Conservation (phyloP, 2,113 vertebrate genomes). For the Otocyon megalotis region DNA sequence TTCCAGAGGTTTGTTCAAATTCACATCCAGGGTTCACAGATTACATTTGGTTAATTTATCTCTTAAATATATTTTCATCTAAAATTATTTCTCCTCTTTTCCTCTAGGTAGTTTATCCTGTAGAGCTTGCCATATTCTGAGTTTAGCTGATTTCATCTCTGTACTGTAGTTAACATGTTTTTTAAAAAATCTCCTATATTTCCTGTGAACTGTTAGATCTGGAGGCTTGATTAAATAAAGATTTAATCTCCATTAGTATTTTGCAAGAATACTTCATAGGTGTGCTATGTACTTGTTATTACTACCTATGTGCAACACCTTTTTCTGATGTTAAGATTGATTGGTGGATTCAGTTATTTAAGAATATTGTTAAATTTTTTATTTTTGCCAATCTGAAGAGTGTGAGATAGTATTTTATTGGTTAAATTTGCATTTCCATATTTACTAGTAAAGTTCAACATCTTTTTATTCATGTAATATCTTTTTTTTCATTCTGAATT, state of each 20-base stretch:
- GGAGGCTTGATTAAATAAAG: constrained; percentile 33
- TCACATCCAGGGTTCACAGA: not conserved
- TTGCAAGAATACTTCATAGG: not conserved
- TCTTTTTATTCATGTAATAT: constrained; percentile 30
- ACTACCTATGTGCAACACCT: not conserved
- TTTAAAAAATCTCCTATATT: not conserved
- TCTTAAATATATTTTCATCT: constrained; percentile 50
- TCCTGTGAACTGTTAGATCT: constrained; percentile 46
- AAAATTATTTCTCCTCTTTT: constrained; percentile 18
- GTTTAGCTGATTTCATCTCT: not conserved
- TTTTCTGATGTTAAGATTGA: not conserved
- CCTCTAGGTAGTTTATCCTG: not conserved
- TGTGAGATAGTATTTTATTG: constrained; percentile 1
- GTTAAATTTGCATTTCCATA: constrained; percentile 39
- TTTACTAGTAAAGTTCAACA: not conserved
- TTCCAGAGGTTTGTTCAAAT: constrained; percentile 35
- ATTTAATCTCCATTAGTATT: not conserved
- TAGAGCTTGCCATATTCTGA: not conserved
- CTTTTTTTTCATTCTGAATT: constrained; percentile 11
- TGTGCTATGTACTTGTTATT: not conserved
- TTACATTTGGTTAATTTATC: constrained; percentile 6
- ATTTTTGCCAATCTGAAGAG: not conserved
- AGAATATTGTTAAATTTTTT: not conserved
- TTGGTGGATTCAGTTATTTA: constrained; percentile 8
- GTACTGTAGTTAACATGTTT: not conserved